These are phyloP conservation scores for Calephelis virginiensis DNA, from an alignment of 1,140 invertebrate species.

Conservation along the genomic window DNA sequence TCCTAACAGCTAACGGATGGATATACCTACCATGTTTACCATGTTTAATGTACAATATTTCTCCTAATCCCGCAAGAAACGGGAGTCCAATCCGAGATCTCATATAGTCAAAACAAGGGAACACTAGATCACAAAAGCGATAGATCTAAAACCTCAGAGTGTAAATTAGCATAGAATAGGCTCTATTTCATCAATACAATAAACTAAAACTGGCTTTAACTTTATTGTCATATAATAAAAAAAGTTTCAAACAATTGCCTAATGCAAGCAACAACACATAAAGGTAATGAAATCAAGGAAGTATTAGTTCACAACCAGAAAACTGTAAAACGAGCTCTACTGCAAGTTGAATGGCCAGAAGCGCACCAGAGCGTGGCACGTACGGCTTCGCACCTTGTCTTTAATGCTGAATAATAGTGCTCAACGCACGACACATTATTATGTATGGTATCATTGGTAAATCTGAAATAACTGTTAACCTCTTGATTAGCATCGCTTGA, in stretches of 20 bases:
- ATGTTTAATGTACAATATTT: too few relatives aligned
- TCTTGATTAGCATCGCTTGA: not conserved
- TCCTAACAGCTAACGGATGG: too few relatives aligned
- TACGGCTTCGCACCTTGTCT: conserved; percentile 44
- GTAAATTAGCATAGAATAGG: too few relatives aligned
- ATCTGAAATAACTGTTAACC: not conserved
- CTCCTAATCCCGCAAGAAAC: too few relatives aligned
- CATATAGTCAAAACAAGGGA: too few relatives aligned
- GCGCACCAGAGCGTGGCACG: conserved; percentile 55
- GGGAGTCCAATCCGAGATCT: too few relatives aligned
- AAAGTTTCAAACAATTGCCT: not conserved
- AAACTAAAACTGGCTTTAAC: not conserved
- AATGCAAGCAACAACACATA: conserved; percentile 23
- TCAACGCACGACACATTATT: conserved; percentile 13
- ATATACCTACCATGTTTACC: too few relatives aligned
- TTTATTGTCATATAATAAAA: not conserved
- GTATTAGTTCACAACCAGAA: conserved; percentile 54
- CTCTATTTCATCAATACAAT: not conserved
- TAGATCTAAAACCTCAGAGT: too few relatives aligned
- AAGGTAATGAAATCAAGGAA: conserved; percentile 51
- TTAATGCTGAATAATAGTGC: conserved; percentile 25
- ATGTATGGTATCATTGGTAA: not conserved
- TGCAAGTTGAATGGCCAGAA: conserved; percentile 66
- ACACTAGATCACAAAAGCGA: too few relatives aligned
- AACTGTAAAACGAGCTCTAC: conserved; percentile 55